Base-by-base conservation (phyloP, 2,797 vertebrate species). In the Denticeps clupeoides region DNA sequence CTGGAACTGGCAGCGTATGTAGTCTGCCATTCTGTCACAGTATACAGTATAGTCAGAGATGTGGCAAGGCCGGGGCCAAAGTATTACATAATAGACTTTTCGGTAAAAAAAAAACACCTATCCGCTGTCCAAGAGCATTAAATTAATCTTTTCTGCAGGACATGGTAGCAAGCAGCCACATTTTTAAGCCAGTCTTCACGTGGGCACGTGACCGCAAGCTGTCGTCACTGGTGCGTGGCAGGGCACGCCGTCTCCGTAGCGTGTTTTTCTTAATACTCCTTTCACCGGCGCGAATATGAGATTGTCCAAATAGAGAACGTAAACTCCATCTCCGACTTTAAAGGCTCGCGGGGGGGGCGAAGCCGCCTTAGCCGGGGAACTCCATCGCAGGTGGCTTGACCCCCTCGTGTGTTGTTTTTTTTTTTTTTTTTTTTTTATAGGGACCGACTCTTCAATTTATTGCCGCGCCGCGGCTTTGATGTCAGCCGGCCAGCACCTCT, bases 371-470 rank as follows among this genome's bases (percentile, higher is more conserved):
- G 59, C 45, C 51, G 49, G 58, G 40, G 50, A 60, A 55, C 53
- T 56, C 46, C 53, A 54, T 47, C 32, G 54, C 62, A 68, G 64
- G 66, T 69, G 69, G 56, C 57, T 45, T 47, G 49, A 33, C 38
- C 43, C 41, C n/a, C n/a, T n/a, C n/a, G n/a, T n/a, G n/a, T n/a
- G n/a, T n/a, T n/a, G n/a, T n/a, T n/a, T n/a, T n/a, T n/a, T n/a
- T n/a, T n/a, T n/a, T n/a, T n/a, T n/a, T n/a, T n/a, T n/a, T 60
- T 59, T 63, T 65, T 60, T 58, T 41, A 50, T 46, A 65, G 50
- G 51, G 43, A n/a, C n/a, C n/a, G 45, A 58, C 46, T 59, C 56
- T 49, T 60, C 56, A 58, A 62, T 72, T 72, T 69, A 69, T 65
- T 62, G 64, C 67, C 59, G 47, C 51, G 55, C 35, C 25, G 40